phyloP scores from a whole-genome alignment of 2,888 invertebrate species.

The Lordiphosa fenestrarum region DNA sequence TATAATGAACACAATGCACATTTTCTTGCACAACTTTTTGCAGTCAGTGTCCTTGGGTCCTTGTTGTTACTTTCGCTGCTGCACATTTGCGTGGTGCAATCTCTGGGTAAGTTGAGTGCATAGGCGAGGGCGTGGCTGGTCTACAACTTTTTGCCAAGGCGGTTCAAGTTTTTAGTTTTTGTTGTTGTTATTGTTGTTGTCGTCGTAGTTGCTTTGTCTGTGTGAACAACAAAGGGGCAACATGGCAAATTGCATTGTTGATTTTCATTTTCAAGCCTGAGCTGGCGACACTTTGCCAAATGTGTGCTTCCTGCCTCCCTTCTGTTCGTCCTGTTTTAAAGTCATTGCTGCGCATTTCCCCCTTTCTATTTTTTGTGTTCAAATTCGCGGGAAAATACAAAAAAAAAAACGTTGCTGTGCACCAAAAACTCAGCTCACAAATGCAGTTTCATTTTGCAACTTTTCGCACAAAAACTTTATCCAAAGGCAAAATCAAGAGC shows the following conservation, averaged over 20 bases:
- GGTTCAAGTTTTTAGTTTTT: constrained; percentile 56
- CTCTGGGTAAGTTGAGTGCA: constrained; percentile 51
- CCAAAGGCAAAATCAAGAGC: neutral
- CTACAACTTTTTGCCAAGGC: constrained; percentile 51
- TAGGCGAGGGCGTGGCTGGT: constrained; percentile 30
- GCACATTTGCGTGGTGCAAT: constrained; percentile 68
- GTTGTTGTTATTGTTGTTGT: constrained; percentile 13
- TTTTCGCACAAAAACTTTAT: constrained; percentile 53
- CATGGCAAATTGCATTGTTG: constrained; percentile 75
- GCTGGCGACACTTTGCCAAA: constrained; percentile 61
- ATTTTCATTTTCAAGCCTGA: constrained; percentile 74
- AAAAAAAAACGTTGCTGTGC: constrained; percentile 17
- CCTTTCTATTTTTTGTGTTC: constrained; percentile 45
- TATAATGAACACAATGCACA: constrained; percentile 72
- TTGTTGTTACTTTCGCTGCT: constrained; percentile 52
- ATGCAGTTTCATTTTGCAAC: constrained; percentile 72
- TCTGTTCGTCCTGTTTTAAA: constrained; percentile 35
- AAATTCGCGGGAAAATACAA: constrained; percentile 45
- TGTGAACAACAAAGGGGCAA: constrained; percentile 49
- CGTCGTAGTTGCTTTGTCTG: constrained; percentile 15
- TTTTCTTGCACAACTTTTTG: constrained; percentile 53
- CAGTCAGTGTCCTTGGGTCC: constrained; percentile 53
- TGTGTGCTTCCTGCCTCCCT: constrained; percentile 38
- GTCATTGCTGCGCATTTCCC: constrained; percentile 68
- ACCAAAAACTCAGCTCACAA: constrained; percentile 39